Percentiles rank a stretch among this genome's conserved stretches.
These are phyloP conservation scores for Montipora cactus DNA, from an alignment of 64 coral and sea anemone genomes.

Conservation along the genomic window DNA sequence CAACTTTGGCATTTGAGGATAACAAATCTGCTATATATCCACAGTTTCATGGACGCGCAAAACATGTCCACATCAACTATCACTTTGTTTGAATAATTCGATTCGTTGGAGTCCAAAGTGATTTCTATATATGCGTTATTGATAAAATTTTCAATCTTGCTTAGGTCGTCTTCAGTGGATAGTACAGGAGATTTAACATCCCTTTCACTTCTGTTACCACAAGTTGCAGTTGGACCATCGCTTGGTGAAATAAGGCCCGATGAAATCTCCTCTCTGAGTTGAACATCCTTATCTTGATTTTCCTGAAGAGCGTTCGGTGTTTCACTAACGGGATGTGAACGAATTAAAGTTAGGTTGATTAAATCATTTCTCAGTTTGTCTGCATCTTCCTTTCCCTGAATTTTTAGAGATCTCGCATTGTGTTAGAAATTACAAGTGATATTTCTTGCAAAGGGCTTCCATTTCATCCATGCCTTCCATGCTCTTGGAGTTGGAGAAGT, in stretches of 20 bases:
- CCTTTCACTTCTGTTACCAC: not conserved
- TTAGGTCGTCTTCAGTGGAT: conserved; percentile 6
- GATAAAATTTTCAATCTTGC: not conserved
- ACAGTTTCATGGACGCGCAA: too few species aligned
- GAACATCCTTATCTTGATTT: not conserved
- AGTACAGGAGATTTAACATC: not conserved
- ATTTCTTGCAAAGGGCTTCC: too few species aligned
- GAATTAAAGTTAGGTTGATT: not conserved
- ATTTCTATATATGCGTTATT: not conserved
- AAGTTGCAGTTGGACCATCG: too few species aligned
- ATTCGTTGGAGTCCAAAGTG: not conserved
- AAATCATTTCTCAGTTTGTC: not conserved
- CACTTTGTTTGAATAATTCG: not conserved
- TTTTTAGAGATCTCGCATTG: too few species aligned
- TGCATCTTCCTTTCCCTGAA: not conserved
- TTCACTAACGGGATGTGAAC: not conserved
- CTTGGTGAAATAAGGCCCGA: not conserved
- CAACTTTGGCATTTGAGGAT: too few species aligned
- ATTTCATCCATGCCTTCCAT: too few species aligned
- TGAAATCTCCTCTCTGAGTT: not conserved
- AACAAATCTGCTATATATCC: too few species aligned
- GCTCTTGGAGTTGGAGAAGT: too few species aligned
- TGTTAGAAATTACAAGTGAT: too few species aligned
- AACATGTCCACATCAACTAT: too few species aligned
- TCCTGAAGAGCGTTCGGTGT: not conserved